Conservation (phyloP, 2,113 vertebrate genomes). For the Zosterops pallidus region DNA sequence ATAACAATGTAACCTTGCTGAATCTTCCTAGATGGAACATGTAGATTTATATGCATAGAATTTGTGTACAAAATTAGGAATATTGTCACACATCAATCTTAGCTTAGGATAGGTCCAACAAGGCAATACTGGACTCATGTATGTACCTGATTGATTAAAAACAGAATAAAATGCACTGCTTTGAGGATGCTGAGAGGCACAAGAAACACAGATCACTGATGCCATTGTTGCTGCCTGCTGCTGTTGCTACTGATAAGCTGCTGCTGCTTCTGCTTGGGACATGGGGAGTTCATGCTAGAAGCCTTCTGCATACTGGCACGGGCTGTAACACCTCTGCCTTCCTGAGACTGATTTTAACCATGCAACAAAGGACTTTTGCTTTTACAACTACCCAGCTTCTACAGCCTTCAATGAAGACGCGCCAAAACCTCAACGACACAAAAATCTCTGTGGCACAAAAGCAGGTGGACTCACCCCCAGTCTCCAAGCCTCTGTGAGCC, state of each 20-base stretch:
- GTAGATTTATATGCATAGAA: not conserved
- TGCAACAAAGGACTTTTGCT: not conserved
- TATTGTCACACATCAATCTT: not conserved
- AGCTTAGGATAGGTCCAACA: not conserved
- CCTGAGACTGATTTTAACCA: not conserved
- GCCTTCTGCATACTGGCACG: not conserved
- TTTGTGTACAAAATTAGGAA: not conserved
- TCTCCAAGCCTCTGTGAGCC: constrained; percentile 93
- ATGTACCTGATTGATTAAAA: not conserved
- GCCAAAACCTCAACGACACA: not conserved
- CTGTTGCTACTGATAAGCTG: not conserved
- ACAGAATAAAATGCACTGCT: not conserved
- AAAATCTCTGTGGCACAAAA: not conserved
- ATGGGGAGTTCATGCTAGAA: not conserved
- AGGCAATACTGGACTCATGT: not conserved
- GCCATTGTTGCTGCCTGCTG: not conserved
- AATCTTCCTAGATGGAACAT: not conserved
- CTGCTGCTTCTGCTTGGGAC: not conserved
- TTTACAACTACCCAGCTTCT: not conserved
- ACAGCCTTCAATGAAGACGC: not conserved
- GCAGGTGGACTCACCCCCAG: constrained; percentile 85
- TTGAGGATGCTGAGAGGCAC: not conserved
- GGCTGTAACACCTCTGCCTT: not conserved
- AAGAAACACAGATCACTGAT: not conserved
- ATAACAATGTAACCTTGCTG: not conserved